Percentiles rank a stretch among this genome's conserved stretches.
These are phyloP conservation scores for Bunonema sp. DNA, from an alignment of 2,888 invertebrate species.

Conservation along the genomic window DNA sequence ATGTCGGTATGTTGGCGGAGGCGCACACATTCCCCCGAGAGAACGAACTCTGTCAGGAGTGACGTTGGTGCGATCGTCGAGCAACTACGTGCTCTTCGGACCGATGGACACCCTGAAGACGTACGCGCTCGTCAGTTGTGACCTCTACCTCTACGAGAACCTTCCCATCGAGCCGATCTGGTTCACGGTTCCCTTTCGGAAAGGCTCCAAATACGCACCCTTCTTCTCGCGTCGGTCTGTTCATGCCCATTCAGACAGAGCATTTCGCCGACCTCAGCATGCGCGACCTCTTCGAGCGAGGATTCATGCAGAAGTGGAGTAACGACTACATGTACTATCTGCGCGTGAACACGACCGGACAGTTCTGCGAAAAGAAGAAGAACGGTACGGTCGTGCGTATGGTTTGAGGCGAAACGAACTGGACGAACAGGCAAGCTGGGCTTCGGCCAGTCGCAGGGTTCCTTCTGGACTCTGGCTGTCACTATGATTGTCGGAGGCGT, in stretches of 20 bases:
- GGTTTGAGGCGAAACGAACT: too few relatives aligned
- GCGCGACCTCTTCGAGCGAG: constrained; percentile 27
- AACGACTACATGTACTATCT: constrained; percentile 21
- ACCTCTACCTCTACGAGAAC: constrained; percentile 16
- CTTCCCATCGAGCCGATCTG: too few relatives aligned
- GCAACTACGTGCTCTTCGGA: constrained; percentile 21
- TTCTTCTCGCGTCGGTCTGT: too few relatives aligned
- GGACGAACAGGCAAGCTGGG: too few relatives aligned
- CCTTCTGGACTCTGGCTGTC: too few relatives aligned
- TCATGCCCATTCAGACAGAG: too few relatives aligned
- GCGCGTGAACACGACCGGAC: constrained; percentile 9
- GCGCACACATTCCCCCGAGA: neutral
- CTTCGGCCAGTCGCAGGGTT: too few relatives aligned
- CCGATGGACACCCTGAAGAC: constrained; percentile 25
- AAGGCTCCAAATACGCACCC: too few relatives aligned
- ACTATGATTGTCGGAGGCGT: too few relatives aligned
- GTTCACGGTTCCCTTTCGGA: too few relatives aligned
- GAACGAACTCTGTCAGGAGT: constrained; percentile 10
- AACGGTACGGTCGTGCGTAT: too few relatives aligned
- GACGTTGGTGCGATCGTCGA: constrained; percentile 11
- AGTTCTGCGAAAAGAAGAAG: too few relatives aligned
- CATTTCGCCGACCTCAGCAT: constrained; percentile 16
- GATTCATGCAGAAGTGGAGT: constrained; percentile 34
- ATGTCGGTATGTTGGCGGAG: constrained; percentile 9
- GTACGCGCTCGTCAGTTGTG: constrained; percentile 18